Evolutionary conservation across 2,113 vertebrate species (phyloP).

Genomic region (Podarcis cretensis): DNA sequence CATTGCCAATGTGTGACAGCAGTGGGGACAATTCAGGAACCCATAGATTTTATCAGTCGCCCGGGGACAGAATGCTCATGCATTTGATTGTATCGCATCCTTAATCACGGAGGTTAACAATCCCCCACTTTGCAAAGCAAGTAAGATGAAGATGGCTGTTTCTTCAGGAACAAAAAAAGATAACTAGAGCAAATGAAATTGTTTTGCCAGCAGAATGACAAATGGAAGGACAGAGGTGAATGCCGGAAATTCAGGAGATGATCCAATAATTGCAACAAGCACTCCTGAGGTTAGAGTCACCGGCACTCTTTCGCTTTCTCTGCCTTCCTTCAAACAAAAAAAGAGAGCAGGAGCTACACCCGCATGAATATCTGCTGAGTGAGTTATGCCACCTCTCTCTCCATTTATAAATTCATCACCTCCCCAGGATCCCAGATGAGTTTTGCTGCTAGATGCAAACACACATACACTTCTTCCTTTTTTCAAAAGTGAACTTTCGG

Average conservation of each 20-base stretch:
- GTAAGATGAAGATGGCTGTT: no score
- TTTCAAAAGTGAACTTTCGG: rapidly evolving
- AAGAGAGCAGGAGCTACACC: neutral
- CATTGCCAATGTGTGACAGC: no score
- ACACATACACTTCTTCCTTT: rapidly evolving
- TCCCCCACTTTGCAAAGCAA: no score
- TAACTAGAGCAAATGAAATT: no score
- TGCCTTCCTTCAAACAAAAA: neutral
- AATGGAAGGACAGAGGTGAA: no score
- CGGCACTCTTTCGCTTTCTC: neutral
- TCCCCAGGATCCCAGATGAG: neutral
- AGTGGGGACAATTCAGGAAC: no score
- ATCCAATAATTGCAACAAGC: neutral
- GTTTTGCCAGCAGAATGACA: no score
- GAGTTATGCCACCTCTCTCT: neutral
- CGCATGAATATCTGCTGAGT: conserved; percentile 3
- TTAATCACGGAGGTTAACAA: no score
- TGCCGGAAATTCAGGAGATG: no score
- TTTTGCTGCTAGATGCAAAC: neutral
- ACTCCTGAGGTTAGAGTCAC: conserved; percentile 8
- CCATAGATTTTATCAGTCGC: neutral
- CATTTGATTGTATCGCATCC: no score
- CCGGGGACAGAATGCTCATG: no score
- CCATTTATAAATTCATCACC: neutral
- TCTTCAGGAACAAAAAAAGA: no score